Conservation (phyloP, 2,113 vertebrate species). For the Calidris pygmaea region DNA sequence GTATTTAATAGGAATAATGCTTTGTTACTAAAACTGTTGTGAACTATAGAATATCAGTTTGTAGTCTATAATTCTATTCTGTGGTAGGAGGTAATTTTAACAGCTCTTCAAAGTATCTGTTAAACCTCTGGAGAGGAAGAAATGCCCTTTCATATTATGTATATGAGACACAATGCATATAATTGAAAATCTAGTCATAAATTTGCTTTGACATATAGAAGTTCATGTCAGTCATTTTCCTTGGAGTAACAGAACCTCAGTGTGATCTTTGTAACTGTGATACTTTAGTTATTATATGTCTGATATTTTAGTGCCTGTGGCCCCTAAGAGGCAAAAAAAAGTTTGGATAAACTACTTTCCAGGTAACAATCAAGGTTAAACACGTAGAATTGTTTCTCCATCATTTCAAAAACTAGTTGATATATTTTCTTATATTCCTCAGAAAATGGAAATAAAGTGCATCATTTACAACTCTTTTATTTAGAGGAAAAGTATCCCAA, state of each 20-base stretch:
- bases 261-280: neutral
- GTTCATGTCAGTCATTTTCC: neutral
- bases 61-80: constrained; percentile 1
- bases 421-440: neutral
- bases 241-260: neutral
- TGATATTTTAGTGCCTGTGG: neutral
- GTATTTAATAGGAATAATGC: constrained; percentile 7
- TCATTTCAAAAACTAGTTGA: neutral
- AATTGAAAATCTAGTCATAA: neutral
- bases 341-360: neutral
- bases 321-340: neutral
- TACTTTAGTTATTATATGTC: neutral
- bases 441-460: neutral
- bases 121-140: neutral
- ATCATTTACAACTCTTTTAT: neutral
- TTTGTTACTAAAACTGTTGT: constrained; percentile 17
- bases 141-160: neutral
- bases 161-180: neutral
- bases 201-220: neutral
- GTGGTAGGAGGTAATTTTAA: neutral
- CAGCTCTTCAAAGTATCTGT: neutral
- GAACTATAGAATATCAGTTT: constrained; percentile 16
- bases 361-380: neutral
- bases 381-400: neutral
- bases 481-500: neutral